Evolutionary conservation across 2,113 vertebrate genomes (phyloP), one percentile per base, ranked within the genome.

Genomic region (Gambusia affinis): DNA sequence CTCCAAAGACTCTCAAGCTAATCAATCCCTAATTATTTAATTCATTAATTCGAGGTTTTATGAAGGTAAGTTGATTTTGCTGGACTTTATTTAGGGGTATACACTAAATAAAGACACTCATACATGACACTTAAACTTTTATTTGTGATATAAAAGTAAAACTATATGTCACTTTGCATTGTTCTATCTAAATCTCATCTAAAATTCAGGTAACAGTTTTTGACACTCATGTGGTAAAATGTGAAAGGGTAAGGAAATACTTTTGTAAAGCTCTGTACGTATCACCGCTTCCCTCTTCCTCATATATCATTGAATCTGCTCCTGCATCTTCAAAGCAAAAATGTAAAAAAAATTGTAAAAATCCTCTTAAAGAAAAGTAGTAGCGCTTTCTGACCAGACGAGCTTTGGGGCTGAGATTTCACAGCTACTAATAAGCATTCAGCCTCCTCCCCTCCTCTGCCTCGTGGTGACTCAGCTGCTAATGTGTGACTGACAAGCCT

Each of bases 401-500:
- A 81, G 90, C 89, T 92, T 82, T 81, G 77, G 79, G 90, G 88
- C 89, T 71, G 71, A 89, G 89, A 92, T 94, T 92, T 93, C 90
- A 93, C 92, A 91, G 90, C 66, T 84, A 28, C 89, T 93, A 92
- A 92, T 91, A 90, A 83, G 88, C 90, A 92, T 93, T 91, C 89
- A 91, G 82, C 79, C 89, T 92, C 86, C 86, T 91, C 91, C 90
- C 90, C 87, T 91, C 90, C 88, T 90, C 85, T 88, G 87, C 88
- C 89, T 88, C 44, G 72, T 91, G 84, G 81, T 87, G 83, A 82
- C 87, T 87, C 78, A 82, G 82, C 88, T 87, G 79, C 86, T 93
- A 91, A 91, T 91, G 87, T 91, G 87, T 92, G 92, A 93, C 89
- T 93, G 93, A 92, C 91, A 91, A 90, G 81, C 80, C 85, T 75